A percentile compares a stretch with the other conserved stretches of the same genome.
These are phyloP conservation scores for Gibbula magus DNA, from an alignment of 2,888 invertebrate genomes.

Conservation along the genomic window DNA sequence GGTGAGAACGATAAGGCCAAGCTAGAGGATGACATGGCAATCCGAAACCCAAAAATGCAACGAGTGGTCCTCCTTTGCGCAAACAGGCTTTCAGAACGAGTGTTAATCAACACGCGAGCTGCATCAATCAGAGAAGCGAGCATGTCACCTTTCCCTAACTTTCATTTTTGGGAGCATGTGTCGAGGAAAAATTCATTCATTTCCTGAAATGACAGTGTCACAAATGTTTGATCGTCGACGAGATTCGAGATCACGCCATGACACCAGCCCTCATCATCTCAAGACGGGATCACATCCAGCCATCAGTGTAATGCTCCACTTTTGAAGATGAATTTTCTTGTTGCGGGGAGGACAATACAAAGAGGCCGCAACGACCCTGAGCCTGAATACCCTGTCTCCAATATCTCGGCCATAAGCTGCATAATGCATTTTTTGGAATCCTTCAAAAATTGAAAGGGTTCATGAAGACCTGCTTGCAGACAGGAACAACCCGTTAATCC, in stretches of 20 bases:
- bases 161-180: conserved; percentile 13
- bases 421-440: neutral
- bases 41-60: no score
- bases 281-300: neutral
- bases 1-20: no score
- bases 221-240: neutral
- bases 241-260: neutral
- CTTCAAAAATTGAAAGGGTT: neutral
- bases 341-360: neutral
- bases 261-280: neutral
- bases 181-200: conserved; percentile 16
- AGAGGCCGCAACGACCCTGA: neutral
- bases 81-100: no score
- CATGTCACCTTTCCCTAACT: conserved; percentile 8
- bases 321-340: conserved; percentile 16
- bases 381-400: neutral
- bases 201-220: neutral
- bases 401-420: neutral
- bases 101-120: neutral
- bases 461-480: neutral
- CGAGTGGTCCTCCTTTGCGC: no score
- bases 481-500: neutral
- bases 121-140: neutral
- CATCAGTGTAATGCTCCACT: conserved; percentile 1
- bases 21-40: no score